phyloP scores from a whole-genome alignment of 2,888 invertebrate genomes.

The Syrphus vitripennis region DNA sequence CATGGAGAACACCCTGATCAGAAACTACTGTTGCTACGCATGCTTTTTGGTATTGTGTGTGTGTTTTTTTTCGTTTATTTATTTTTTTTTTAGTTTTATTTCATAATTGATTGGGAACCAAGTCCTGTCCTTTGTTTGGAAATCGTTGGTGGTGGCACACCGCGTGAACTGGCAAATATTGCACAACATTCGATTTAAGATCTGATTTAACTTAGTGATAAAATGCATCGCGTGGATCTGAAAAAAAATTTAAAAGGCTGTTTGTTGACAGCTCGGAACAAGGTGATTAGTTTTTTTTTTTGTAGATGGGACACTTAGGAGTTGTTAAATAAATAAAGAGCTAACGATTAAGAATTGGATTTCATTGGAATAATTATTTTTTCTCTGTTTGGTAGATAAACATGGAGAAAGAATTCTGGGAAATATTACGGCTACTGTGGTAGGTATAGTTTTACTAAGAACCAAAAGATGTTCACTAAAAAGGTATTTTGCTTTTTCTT shows the following conservation, averaged over 20 bases:
- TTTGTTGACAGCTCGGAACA: conserved; percentile 48
- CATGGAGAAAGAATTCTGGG: conserved; percentile 28
- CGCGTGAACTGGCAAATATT: conserved; percentile 47
- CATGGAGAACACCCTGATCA: conserved; percentile 52
- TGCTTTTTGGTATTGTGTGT: neutral
- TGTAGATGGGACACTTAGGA: conserved; percentile 26
- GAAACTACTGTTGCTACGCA: conserved; percentile 55
- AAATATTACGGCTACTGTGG: neutral
- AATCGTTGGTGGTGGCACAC: neutral
- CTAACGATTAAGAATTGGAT: conserved; percentile 18
- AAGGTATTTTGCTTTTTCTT: neutral
- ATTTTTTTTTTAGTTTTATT: conserved; percentile 56
- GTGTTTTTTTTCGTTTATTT: conserved; percentile 32
- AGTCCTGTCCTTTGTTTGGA: conserved; percentile 61
- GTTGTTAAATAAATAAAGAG: conserved; percentile 50
- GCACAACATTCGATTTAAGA: conserved; percentile 36
- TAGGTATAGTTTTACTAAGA: neutral
- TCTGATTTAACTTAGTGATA: conserved; percentile 55
- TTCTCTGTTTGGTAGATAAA: neutral
- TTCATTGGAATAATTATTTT: conserved; percentile 48
- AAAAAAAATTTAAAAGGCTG: neutral
- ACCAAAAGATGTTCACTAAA: neutral
- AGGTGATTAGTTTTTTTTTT: conserved; percentile 41
- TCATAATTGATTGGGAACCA: conserved; percentile 67
- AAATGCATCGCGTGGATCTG: conserved; percentile 2